These are phyloP conservation scores for Microcebus tavaratra DNA, from an alignment of 2,113 vertebrate species.

Conservation along the genomic window DNA sequence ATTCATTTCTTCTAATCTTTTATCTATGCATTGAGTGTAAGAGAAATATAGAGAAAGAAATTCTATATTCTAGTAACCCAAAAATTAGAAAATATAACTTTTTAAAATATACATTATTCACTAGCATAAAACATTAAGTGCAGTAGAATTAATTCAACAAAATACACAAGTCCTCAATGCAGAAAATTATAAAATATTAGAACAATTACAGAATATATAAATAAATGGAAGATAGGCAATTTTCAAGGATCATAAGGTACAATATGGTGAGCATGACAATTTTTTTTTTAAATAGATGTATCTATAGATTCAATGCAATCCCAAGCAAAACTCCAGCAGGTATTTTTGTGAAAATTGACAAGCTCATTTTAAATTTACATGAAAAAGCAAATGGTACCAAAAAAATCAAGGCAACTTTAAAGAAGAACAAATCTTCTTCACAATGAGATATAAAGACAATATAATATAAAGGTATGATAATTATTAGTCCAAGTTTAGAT, in stretches of 20 bases:
- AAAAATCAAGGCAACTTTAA: background rate
- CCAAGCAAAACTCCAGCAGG: background rate
- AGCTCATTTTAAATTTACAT: background rate
- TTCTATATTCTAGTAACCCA: background rate
- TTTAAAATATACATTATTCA: background rate
- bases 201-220: background rate
- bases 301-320: background rate
- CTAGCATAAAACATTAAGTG: background rate
- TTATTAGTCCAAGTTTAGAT: background rate
- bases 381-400: background rate
- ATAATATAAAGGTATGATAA: background rate
- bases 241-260: background rate
- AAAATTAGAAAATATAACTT: background rate
- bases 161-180: background rate
- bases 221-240: background rate
- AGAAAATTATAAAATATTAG: background rate
- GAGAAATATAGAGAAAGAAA: background rate
- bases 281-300: background rate
- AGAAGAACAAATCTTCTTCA: background rate
- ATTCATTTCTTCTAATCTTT: too few relatives aligned
- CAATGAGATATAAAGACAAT: background rate
- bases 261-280: background rate
- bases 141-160: background rate
- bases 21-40: background rate
- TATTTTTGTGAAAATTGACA: background rate